Conservation (phyloP, 2,113 vertebrate species). For the Trogon surrucura region DNA sequence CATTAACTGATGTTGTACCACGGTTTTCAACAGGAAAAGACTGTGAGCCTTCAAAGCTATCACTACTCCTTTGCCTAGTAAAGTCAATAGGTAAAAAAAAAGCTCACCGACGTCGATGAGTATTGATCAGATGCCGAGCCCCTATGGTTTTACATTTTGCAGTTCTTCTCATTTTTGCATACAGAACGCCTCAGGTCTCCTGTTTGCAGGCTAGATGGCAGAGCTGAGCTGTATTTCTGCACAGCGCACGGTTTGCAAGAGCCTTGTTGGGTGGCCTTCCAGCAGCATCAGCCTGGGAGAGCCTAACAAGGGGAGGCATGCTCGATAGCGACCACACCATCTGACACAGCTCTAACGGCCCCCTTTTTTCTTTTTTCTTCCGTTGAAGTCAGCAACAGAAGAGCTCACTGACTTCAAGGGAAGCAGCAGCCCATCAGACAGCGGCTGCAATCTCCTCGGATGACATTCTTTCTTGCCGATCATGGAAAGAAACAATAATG, state of each 20-base stretch:
- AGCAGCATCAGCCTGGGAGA: not conserved
- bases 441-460: constrained; percentile 28
- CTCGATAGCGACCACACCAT: accelerated
- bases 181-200: not conserved
- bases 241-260: not conserved
- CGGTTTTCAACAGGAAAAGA: not conserved
- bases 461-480: constrained; percentile 76
- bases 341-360: accelerated
- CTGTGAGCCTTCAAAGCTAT: not conserved
- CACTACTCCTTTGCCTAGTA: not conserved
- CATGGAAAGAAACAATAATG: constrained; percentile 64
- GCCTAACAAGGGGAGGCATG: accelerated
- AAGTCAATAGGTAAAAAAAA: constrained; percentile 5
- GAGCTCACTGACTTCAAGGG: not conserved
- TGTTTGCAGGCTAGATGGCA: constrained; percentile 15
- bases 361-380: not conserved
- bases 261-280: not conserved
- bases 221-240: not conserved
- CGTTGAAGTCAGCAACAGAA: not conserved
- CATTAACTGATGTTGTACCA: not conserved
- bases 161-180: not conserved
- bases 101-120: not conserved
- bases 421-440: not conserved
- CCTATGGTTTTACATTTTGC: not conserved
- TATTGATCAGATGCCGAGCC: not conserved